phyloP scores from a whole-genome alignment of 2,888 invertebrate species.

The Chloroclysta siterata region DNA sequence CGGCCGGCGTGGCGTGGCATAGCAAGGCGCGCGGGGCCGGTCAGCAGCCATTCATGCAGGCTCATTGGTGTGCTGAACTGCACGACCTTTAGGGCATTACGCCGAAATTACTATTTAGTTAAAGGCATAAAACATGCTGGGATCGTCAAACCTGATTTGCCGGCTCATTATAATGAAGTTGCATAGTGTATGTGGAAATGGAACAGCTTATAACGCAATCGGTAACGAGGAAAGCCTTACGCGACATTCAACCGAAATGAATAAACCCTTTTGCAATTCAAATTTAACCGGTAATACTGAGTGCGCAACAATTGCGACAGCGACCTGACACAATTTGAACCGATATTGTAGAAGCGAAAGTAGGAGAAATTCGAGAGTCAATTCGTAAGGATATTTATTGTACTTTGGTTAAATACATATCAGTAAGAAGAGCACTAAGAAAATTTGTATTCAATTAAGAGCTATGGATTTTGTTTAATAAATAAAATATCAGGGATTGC shows the following conservation, averaged over 20 bases:
- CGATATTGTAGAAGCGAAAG: slow-evolving; percentile 59
- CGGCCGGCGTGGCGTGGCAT: slow-evolving; percentile 56
- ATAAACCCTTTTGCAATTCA: slow-evolving; percentile 49
- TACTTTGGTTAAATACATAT: background rate
- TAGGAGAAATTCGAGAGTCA: slow-evolving; percentile 63
- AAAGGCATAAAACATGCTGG: slow-evolving; percentile 22
- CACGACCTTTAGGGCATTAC: slow-evolving; percentile 49
- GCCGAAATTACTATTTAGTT: slow-evolving; percentile 39
- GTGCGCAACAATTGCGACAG: slow-evolving; percentile 49
- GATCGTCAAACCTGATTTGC: slow-evolving; percentile 7
- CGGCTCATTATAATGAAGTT: slow-evolving; percentile 17
- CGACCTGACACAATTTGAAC: slow-evolving; percentile 58
- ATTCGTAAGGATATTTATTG: slow-evolving; percentile 37
- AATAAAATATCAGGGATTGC: background rate
- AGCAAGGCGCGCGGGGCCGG: slow-evolving; percentile 57
- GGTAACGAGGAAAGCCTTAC: slow-evolving; percentile 28
- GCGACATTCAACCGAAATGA: slow-evolving; percentile 40
- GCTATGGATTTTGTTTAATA: too few relatives aligned
- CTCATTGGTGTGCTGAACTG: slow-evolving; percentile 43
- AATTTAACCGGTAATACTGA: slow-evolving; percentile 50
- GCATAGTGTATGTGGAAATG: slow-evolving; percentile 29
- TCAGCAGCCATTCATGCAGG: slow-evolving; percentile 71
- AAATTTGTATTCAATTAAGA: too few relatives aligned
- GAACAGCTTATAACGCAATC: slow-evolving; percentile 26
- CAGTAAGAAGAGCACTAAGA: too few relatives aligned